These are phyloP conservation scores for Lipotes vexillifer DNA, from an alignment of 2,113 vertebrate genomes.

Conservation along the genomic window DNA sequence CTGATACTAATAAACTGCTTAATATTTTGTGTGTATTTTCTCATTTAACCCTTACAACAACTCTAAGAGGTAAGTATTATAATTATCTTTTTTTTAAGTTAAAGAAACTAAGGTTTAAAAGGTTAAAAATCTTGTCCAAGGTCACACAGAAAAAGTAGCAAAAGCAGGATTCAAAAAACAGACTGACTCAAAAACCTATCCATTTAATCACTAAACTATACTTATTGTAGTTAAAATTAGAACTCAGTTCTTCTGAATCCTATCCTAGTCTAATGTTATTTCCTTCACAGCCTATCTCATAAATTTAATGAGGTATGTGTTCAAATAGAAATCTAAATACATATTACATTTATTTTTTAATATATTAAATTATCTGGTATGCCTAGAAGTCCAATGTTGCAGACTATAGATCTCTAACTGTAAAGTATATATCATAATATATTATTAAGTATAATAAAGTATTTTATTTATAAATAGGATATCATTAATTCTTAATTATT, in stretches of 20 bases:
- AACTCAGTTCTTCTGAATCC: background rate
- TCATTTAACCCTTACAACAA: background rate
- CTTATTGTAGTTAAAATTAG: background rate
- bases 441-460: background rate
- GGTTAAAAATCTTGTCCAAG: background rate
- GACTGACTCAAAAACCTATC: background rate
- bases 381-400: background rate
- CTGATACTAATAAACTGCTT: background rate
- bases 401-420: background rate
- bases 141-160: background rate
- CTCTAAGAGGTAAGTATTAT: background rate
- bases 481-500: background rate
- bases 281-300: background rate
- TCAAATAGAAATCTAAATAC: conserved; percentile 1
- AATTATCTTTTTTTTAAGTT: background rate
- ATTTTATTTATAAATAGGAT: background rate
- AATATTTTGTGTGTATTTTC: background rate
- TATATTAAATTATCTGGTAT: background rate
- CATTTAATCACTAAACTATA: background rate
- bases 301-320: background rate
- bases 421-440: background rate
- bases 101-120: background rate
- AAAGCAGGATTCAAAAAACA: background rate
- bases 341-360: background rate
- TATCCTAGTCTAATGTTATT: background rate